Evolutionary conservation across 2,113 vertebrate genomes (phyloP).

Genomic region (Malurus alboscapulatus): DNA sequence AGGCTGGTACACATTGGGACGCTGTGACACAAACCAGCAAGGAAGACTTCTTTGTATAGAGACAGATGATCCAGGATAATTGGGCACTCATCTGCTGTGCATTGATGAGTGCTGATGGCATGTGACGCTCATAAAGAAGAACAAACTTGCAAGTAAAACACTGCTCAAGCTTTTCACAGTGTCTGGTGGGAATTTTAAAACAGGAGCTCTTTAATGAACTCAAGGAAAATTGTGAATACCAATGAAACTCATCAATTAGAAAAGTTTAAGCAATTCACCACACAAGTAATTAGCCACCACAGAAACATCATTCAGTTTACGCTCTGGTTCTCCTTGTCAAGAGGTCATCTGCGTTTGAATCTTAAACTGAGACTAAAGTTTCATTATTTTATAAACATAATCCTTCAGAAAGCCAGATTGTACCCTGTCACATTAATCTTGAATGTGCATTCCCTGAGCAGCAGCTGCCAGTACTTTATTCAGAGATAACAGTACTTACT

Average conservation of each 20-base stretch:
- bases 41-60: background rate
- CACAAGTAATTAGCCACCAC: background rate
- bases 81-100: background rate
- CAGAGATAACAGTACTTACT: background rate
- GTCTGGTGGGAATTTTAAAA: background rate
- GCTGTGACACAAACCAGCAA: background rate
- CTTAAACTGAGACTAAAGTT: background rate
- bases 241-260: background rate
- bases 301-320: background rate
- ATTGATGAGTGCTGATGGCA: background rate
- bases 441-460: background rate
- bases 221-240: background rate
- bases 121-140: background rate
- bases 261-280: background rate
- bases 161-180: background rate
- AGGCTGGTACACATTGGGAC: background rate
- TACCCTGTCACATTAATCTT: background rate
- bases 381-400: background rate
- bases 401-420: background rate
- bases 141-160: background rate
- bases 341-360: background rate
- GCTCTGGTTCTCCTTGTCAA: background rate
- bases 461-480: background rate
- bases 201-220: background rate
- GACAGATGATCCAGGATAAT: background rate